Conservation (phyloP, 2,888 invertebrate genomes). For the Euproctis similis region DNA sequence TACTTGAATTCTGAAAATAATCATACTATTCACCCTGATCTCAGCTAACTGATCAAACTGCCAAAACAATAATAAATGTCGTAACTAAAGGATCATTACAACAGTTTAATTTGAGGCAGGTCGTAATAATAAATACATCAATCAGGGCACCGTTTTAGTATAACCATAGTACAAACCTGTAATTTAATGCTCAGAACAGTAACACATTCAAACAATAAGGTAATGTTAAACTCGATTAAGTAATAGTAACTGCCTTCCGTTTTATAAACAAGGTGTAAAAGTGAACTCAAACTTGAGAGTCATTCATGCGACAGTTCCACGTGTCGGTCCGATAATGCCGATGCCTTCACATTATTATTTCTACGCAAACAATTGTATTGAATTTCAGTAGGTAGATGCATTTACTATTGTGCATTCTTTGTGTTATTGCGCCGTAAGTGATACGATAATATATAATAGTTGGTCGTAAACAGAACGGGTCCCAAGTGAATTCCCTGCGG, state of each 20-base stretch:
- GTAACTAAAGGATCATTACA: too few species aligned
- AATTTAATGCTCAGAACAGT: conserved; percentile 19
- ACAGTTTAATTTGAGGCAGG: conserved; percentile 35
- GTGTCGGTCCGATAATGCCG: conserved; percentile 25
- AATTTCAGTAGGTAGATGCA: conserved; percentile 43
- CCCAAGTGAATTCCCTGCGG: conserved; percentile 48
- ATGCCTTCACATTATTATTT: conserved; percentile 15
- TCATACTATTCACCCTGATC: neutral
- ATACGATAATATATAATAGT: conserved; percentile 19
- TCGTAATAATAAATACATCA: conserved; percentile 22
- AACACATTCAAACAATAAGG: conserved; percentile 9
- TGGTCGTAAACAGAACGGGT: conserved; percentile 34
- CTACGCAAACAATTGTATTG: conserved; percentile 35
- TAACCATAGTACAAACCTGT: too few species aligned
- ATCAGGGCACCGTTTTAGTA: too few species aligned
- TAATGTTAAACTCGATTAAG: conserved; percentile 10
- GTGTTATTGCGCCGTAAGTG: conserved; percentile 17
- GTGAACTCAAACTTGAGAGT: conserved; percentile 13
- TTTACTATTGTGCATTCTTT: conserved; percentile 28
- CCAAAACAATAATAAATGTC: conserved; percentile 6
- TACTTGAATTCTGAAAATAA: too few species aligned
- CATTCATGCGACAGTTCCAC: conserved; percentile 32
- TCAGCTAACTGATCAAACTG: conserved; percentile 3
- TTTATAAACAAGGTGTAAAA: conserved; percentile 18
- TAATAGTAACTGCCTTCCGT: conserved; percentile 13